Percentiles rank a stretch among this genome's conserved stretches.
These are phyloP conservation scores for Paracanthobrama guichenoti DNA, from an alignment of 2,113 vertebrate genomes.

Conservation along the genomic window DNA sequence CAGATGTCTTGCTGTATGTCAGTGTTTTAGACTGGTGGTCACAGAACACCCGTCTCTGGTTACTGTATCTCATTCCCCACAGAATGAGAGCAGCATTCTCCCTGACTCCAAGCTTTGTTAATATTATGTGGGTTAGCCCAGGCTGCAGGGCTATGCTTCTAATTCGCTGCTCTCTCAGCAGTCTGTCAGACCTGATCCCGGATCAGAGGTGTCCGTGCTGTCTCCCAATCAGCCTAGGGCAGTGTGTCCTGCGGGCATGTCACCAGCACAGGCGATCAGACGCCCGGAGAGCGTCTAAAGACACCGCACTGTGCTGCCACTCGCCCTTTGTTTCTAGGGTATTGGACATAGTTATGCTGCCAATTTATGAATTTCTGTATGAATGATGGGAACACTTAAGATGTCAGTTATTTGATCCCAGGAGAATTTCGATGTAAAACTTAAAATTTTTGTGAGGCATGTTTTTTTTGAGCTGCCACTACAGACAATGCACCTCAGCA, in stretches of 20 bases:
- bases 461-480: background rate
- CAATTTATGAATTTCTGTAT: constrained; percentile 6
- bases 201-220: constrained; percentile 18
- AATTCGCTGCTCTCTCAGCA: constrained; percentile 40
- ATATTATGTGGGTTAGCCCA: constrained; percentile 2
- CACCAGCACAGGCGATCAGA: constrained; percentile 49
- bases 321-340: constrained; percentile 21
- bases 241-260: constrained; percentile 31
- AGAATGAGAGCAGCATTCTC: constrained; percentile 5
- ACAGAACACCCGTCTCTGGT: constrained; percentile 13
- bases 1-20: constrained; percentile 18
- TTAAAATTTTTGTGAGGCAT: background rate
- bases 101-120: constrained; percentile 21
- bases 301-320: constrained; percentile 2
- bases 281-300: constrained; percentile 34
- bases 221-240: constrained; percentile 30
- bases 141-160: constrained; percentile 10
- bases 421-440: background rate
- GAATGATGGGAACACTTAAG: constrained; percentile 62
- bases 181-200: constrained; percentile 34
- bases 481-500: background rate
- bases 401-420: background rate
- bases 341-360: background rate
- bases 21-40: background rate
- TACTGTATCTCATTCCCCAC: constrained; percentile 9